These are phyloP conservation scores for Teleogryllus occipitalis DNA, from an alignment of 1,140 invertebrate genomes.

Conservation along the genomic window DNA sequence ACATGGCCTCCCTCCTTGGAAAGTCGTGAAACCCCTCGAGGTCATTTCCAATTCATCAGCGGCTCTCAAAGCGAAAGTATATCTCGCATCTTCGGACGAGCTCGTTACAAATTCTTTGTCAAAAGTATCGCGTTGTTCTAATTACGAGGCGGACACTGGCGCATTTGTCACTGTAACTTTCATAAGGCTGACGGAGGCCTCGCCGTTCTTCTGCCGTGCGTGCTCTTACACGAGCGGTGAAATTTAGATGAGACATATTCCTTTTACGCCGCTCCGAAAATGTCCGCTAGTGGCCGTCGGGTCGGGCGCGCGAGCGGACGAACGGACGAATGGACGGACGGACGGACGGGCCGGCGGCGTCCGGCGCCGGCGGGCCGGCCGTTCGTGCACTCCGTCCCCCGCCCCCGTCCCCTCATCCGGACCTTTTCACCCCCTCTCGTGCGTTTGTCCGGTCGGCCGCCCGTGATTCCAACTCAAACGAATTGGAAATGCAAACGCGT, in stretches of 20 bases:
- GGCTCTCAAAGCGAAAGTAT: background rate
- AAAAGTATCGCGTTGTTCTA: background rate
- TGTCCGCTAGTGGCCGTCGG: background rate
- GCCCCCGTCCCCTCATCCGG: background rate
- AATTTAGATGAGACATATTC: background rate
- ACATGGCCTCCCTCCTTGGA: too few species aligned
- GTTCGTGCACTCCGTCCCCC: background rate
- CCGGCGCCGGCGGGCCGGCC: too few species aligned
- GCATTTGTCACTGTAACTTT: background rate
- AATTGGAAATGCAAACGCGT: constrained; percentile 4
- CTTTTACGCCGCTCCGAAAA: background rate
- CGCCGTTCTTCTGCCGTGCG: background rate
- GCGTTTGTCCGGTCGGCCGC: too few species aligned
- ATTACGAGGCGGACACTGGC: background rate
- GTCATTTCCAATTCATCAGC: background rate
- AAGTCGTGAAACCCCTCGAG: too few species aligned
- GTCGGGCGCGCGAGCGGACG: too few species aligned
- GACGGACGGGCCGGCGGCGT: too few species aligned
- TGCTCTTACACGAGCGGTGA: background rate
- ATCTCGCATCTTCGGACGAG: background rate
- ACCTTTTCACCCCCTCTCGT: background rate
- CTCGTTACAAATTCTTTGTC: background rate
- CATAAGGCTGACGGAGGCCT: too few species aligned
- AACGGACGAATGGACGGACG: background rate
- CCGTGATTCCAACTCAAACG: background rate